These are phyloP conservation scores for Orchesella cincta DNA, from an alignment of 1,140 invertebrate genomes.

Conservation along the genomic window DNA sequence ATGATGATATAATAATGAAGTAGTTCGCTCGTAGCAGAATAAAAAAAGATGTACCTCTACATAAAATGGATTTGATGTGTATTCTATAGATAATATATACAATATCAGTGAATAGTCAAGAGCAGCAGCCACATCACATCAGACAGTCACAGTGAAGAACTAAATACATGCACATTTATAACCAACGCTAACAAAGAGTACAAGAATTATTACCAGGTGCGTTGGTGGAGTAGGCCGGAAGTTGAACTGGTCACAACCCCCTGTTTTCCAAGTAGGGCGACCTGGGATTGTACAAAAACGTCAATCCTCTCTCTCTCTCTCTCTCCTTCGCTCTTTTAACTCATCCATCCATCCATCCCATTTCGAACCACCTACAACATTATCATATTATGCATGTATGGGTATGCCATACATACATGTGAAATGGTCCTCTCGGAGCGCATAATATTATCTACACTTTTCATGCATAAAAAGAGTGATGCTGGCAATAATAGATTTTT, in stretches of 20 bases:
- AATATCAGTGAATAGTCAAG: too few species aligned
- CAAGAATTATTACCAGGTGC: slow-evolving; percentile 43
- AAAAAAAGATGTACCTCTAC: background rate
- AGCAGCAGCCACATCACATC: too few species aligned
- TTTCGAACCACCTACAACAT: slow-evolving; percentile 26
- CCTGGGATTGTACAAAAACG: slow-evolving; percentile 27
- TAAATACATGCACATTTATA: too few species aligned
- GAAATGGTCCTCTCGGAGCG: background rate
- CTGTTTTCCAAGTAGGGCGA: slow-evolving; percentile 24
- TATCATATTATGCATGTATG: slow-evolving; percentile 5
- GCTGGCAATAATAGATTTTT: too few species aligned
- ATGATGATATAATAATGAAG: slow-evolving; percentile 13
- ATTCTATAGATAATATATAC: too few species aligned
- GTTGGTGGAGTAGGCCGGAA: slow-evolving; percentile 49
- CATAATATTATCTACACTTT: too few species aligned
- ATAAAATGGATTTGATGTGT: too few species aligned
- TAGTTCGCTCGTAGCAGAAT: background rate
- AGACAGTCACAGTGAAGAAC: too few species aligned
- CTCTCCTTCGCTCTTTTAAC: slow-evolving; percentile 23
- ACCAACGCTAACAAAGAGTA: slow-evolving; percentile 6
- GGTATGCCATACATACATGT: background rate
- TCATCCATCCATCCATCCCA: slow-evolving; percentile 23
- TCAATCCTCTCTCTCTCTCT: slow-evolving; percentile 27
- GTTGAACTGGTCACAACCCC: slow-evolving; percentile 39
- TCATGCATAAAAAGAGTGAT: too few species aligned